Percentiles rank a stretch among this genome's conserved stretches.
Conservation (phyloP, 2,113 vertebrate species). For the Galeopterus variegatus region DNA sequence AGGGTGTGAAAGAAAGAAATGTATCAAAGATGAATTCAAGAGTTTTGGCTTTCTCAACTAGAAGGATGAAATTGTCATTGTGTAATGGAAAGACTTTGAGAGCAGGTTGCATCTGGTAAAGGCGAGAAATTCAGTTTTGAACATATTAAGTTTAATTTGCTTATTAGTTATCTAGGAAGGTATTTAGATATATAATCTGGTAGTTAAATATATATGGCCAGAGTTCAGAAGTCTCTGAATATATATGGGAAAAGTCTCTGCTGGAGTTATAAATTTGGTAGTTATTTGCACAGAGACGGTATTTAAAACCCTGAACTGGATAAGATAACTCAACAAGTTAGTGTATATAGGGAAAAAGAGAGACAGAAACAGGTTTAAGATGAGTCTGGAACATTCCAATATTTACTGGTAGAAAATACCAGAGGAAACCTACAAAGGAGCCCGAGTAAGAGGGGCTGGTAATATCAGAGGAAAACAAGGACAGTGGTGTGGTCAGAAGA, state of each 20-base stretch:
- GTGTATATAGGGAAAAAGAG: background rate
- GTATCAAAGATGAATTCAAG: background rate
- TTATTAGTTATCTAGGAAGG: background rate
- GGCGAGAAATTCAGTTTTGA: background rate
- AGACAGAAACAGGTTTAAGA: rapidly evolving
- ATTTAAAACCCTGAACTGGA: background rate
- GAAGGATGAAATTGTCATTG: background rate
- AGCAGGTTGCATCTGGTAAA: background rate
- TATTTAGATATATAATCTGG: background rate
- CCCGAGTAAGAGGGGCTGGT: background rate
- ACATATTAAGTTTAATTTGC: background rate
- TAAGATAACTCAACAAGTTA: background rate
- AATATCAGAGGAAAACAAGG: background rate
- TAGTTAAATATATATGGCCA: background rate
- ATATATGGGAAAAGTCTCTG: background rate
- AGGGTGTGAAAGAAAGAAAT: background rate
- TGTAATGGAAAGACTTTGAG: background rate
- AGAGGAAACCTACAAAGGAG: background rate
- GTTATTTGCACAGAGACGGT: background rate
- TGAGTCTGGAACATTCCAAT: background rate
- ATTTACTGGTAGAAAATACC: background rate
- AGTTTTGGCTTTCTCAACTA: background rate
- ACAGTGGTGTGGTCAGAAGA: background rate
- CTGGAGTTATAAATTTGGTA: background rate
- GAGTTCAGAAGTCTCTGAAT: too few species aligned